Evolutionary conservation across 2,797 vertebrate species (phyloP), one percentile per base, ranked within the genome.

Genomic region (Melanogrammus aeglefinus): DNA sequence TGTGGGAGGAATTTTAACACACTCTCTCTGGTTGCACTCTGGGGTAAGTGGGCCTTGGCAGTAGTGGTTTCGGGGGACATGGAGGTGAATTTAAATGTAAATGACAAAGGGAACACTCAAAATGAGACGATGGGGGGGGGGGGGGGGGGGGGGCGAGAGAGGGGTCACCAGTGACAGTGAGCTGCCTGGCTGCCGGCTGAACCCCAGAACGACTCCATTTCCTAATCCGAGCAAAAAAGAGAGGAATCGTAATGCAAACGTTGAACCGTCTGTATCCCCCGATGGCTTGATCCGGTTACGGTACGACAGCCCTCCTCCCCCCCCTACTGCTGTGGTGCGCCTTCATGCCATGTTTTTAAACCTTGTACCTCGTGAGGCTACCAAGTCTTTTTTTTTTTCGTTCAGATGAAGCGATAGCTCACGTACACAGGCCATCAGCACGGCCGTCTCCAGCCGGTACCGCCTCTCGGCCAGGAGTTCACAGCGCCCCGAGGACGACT

Each of bases 401-500:
- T 39, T 74, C n/a, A 4, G 63, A 76, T 73, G 80, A 86, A 29
- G 81, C 72, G 75, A 82, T 86, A 77, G 85, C 44, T 83, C 76
- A 80, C 81, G 82, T 6, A 81, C 63, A 27, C 33, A 14, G 5
- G 16, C 38, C 74, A 75, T 75, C 41, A 73, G 73, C 73, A 1
- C 75, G 77, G 41, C 85, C 72, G 74, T 76, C 1, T 80, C 70
- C 16, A 70, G 71, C 73, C 51, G 21, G 78, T 24, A 33, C 18
- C 41, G 33, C 72, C n/a, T 36, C 63, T 69, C 35, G n/a, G 12
- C 51, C 21, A 24, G 51, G 79, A 3, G 35, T 1, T 78, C 16
- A 21, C 74, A 29, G 72, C 75, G 76, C 71, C 73, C 77, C 75
- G 70, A 77, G 57, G 44, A 36, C 35, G 70, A 82, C 77, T 84